A percentile compares a stretch with the other conserved stretches of the same genome.
Evolutionary conservation across 2,888 invertebrate genomes (phyloP).

Genomic region (Strigamia transsilvanica): DNA sequence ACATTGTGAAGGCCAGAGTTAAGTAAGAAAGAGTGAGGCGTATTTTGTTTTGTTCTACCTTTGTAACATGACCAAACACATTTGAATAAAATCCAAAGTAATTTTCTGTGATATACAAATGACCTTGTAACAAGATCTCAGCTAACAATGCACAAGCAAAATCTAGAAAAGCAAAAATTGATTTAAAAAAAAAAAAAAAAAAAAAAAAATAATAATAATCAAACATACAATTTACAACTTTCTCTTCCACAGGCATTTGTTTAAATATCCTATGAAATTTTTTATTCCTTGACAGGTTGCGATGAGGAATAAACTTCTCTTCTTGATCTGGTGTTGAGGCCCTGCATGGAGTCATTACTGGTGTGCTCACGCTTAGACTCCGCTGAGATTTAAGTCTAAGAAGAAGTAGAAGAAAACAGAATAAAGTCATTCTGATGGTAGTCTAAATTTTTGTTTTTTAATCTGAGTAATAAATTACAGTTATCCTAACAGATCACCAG

Average conservation of each 20-base stretch:
- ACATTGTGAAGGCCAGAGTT: too few relatives aligned
- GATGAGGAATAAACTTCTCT: slow-evolving; percentile 53
- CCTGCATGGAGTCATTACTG: slow-evolving; percentile 65
- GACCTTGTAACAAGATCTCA: slow-evolving; percentile 90
- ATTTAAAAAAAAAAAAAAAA: slow-evolving; percentile 44
- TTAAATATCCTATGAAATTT: slow-evolving; percentile 89
- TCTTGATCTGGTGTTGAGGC: slow-evolving; percentile 57
- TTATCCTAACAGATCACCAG: too few relatives aligned
- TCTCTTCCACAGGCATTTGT: slow-evolving; percentile 82
- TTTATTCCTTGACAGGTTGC: slow-evolving; percentile 77
- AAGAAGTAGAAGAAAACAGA: neutral
- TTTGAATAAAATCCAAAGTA: slow-evolving; percentile 97
- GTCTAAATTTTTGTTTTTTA: too few relatives aligned
- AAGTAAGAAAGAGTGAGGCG: neutral
- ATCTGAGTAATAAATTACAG: too few relatives aligned
- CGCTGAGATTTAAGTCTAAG: slow-evolving; percentile 63
- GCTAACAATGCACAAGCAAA: slow-evolving; percentile 92
- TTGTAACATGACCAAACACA: slow-evolving; percentile 92
- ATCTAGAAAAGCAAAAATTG: too few relatives aligned
- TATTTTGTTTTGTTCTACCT: slow-evolving; percentile 69
- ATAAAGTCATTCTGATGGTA: neutral
- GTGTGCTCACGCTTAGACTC: slow-evolving; percentile 66
- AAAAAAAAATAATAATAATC: neutral
- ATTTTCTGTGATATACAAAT: slow-evolving; percentile 91
- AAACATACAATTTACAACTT: slow-evolving; percentile 82